Conservation (phyloP, 2,113 vertebrate species). For the Orientallactaga bullata region DNA sequence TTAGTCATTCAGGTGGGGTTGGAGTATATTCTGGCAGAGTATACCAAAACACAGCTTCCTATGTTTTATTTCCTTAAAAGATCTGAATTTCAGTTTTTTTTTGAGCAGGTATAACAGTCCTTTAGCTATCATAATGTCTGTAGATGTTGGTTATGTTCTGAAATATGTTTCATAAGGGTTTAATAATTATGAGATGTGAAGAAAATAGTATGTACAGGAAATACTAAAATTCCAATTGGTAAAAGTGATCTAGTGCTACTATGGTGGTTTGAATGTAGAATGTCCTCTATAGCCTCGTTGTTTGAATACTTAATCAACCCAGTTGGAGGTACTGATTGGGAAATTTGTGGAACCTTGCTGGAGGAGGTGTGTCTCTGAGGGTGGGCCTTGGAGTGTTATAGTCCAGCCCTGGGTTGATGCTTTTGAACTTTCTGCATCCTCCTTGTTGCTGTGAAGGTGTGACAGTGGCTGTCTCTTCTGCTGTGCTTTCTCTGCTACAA, state of each 20-base stretch:
- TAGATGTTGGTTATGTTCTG: background rate
- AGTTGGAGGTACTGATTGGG: too few relatives aligned
- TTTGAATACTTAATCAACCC: too few relatives aligned
- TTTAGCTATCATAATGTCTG: background rate
- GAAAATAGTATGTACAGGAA: background rate
- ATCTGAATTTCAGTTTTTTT: background rate
- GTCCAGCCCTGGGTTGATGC: too few relatives aligned
- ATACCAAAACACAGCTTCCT: background rate
- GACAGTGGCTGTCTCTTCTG: too few relatives aligned
- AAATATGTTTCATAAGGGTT: constrained; percentile 31
- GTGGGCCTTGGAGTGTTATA: too few relatives aligned
- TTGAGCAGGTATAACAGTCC: background rate
- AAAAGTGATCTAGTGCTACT: background rate
- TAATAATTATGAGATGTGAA: constrained; percentile 1
- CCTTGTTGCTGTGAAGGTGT: too few relatives aligned
- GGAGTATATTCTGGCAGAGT: constrained; percentile 21
- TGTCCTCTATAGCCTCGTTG: too few relatives aligned
- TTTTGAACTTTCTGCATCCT: too few relatives aligned
- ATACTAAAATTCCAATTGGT: background rate
- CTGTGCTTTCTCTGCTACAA: too few relatives aligned
- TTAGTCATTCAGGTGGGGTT: background rate
- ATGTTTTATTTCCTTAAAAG: constrained; percentile 8
- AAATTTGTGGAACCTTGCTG: too few relatives aligned
- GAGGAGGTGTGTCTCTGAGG: too few relatives aligned
- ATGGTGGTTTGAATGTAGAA: too few relatives aligned